phyloP scores from a whole-genome alignment of 2,888 invertebrate species.

The Hirtodrosophila histrioides region DNA sequence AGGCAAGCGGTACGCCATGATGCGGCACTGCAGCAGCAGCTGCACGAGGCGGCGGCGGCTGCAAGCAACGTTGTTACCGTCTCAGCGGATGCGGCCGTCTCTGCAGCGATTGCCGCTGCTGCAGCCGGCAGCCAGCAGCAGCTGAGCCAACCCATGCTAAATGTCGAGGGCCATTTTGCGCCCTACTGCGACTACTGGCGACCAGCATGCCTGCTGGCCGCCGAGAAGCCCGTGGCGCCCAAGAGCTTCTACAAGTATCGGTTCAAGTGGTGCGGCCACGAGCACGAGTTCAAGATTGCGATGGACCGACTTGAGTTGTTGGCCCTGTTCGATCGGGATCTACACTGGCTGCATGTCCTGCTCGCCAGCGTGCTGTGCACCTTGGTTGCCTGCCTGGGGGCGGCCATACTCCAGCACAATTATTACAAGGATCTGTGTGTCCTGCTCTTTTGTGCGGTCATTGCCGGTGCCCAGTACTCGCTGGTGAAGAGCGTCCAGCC shows the following conservation, averaged over 20 bases:
- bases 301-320: conserved; percentile 96
- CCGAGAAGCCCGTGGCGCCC: conserved; percentile 81
- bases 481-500: conserved; percentile 99
- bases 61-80: conserved; percentile 8
- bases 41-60: conserved; percentile 46
- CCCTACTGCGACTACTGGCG: conserved; percentile 84
- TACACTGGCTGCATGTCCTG: conserved; percentile 89
- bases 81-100: conserved; percentile 28
- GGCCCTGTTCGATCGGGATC: conserved; percentile 96
- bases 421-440: conserved; percentile 97
- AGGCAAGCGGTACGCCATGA: conserved; percentile 58
- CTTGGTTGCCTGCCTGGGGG: conserved; percentile 93
- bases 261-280: conserved; percentile 80
- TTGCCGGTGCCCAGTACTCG: conserved; percentile 98
- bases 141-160: conserved; percentile 74
- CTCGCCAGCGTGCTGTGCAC: conserved; percentile 93
- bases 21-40: conserved; percentile 54
- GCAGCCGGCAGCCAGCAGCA: conserved; percentile 40
- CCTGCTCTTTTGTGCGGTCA: conserved; percentile 98
- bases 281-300: conserved; percentile 88
- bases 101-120: conserved; percentile 33
- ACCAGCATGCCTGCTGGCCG: conserved; percentile 81
- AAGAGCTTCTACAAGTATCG: conserved; percentile 84
- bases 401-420: conserved; percentile 91
- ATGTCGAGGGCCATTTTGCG: conserved; percentile 81